Percentiles rank a stretch among this genome's conserved stretches.
These are phyloP conservation scores for Zygaena filipendulae DNA, from an alignment of 2,888 invertebrate genomes.

Conservation along the genomic window DNA sequence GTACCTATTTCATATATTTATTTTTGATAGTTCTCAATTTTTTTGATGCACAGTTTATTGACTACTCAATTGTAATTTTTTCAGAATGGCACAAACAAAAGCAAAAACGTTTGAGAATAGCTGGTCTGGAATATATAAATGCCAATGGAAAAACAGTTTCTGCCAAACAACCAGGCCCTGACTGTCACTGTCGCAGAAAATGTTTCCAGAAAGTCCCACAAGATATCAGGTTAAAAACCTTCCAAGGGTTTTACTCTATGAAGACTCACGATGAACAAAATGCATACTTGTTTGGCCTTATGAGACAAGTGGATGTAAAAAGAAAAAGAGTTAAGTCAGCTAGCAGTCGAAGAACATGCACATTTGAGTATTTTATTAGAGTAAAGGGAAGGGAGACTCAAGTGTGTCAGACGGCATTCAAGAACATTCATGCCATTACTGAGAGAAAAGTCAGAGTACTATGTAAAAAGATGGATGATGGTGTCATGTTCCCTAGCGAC, in stretches of 20 bases:
- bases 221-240: slow-evolving; percentile 57
- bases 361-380: slow-evolving; percentile 67
- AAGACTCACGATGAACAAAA: slow-evolving; percentile 70
- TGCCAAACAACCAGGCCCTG: slow-evolving; percentile 63
- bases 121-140: slow-evolving; percentile 65
- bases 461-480: slow-evolving; percentile 70
- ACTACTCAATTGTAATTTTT: too few species aligned
- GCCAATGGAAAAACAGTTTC: slow-evolving; percentile 67
- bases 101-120: slow-evolving; percentile 64
- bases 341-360: slow-evolving; percentile 63
- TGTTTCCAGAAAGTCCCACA: slow-evolving; percentile 64
- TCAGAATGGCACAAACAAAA: slow-evolving; percentile 71
- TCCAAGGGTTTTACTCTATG: slow-evolving; percentile 67
- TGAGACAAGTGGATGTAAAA: slow-evolving; percentile 68
- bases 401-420: slow-evolving; percentile 68
- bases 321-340: slow-evolving; percentile 60
- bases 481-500: slow-evolving; percentile 67
- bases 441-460: slow-evolving; percentile 67
- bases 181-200: slow-evolving; percentile 62
- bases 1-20: too few species aligned
- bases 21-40: too few species aligned
- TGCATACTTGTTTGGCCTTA: slow-evolving; percentile 67
- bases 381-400: slow-evolving; percentile 66
- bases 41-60: too few species aligned
- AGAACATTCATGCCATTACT: slow-evolving; percentile 68